Percentiles rank a stretch among this genome's conserved stretches.
Evolutionary conservation across 1,140 invertebrate species (phyloP).

Genomic region (Campoletis sonorensis): DNA sequence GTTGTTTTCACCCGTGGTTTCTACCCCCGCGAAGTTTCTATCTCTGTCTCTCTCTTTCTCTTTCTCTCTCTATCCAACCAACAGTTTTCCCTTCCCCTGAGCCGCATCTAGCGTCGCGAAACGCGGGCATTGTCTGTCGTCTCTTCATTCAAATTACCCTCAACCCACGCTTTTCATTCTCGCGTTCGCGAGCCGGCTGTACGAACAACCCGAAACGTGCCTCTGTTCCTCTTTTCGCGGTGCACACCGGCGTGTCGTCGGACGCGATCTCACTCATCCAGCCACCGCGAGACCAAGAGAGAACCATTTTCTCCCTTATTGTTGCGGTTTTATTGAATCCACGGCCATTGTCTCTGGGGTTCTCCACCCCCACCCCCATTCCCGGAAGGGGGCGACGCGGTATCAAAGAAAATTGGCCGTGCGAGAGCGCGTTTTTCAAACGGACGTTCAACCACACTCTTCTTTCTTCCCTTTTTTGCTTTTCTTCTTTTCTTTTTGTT

Average conservation of each 20-base stretch:
- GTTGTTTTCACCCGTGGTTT: conserved; percentile 72
- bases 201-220: conserved; percentile 57
- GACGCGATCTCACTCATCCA: not conserved
- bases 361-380: conserved; percentile 32
- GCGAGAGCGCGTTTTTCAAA: conserved; percentile 40
- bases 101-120: conserved; percentile 53
- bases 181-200: conserved; percentile 54
- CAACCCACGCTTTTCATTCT: conserved; percentile 62
- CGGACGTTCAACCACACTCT: conserved; percentile 29
- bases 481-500: conserved; percentile 3
- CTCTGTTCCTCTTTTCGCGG: conserved; percentile 47
- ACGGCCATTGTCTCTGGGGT: conserved; percentile 65
- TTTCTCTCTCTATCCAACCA: conserved; percentile 47
- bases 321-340: conserved; percentile 77
- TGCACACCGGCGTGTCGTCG: conserved; percentile 41
- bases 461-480: not conserved
- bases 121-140: conserved; percentile 74
- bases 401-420: conserved; percentile 53
- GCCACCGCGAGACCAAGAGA: conserved; percentile 9
- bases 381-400: conserved; percentile 14
- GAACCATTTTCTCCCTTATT: conserved; percentile 70
- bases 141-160: conserved; percentile 77
- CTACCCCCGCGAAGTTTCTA: conserved; percentile 37
- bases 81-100: not conserved
- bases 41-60: conserved; percentile 41